Evolutionary conservation across 2,797 vertebrate genomes (phyloP), one percentile per base, ranked within the genome.

Genomic region (Anguilla obscura): DNA sequence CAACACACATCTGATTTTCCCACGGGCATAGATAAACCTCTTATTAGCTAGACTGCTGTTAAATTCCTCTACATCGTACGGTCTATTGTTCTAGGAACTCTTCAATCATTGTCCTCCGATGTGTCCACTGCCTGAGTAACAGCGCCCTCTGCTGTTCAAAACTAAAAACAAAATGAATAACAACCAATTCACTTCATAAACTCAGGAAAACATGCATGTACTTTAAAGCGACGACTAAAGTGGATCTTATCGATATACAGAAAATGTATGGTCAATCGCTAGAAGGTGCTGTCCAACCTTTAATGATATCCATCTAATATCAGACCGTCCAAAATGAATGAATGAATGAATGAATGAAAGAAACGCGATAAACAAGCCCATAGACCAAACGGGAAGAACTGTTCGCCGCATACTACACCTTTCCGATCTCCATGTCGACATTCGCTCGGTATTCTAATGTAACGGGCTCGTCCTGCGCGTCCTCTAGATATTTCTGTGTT

Each of bases 391-490:
- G 6, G 30, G 0, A 52, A 54, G 24, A 27, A 52, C 87, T 90
- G 90, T 69, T 48, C 60, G 18, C 76, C 18, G 74, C 88, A 58
- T 89, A 84, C 92, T 91, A 96, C 94, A 98, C 98, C 97, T 96
- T 96, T 30, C 90, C 90, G 87, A 99, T 91, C 90, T 96, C 93
- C 8, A 96, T 94, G 91, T 98, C 95, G 60, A 98, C 93, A 87
- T 30, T 88, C 88, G 90, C 93, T 91, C 91, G 94, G 93, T 95
- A 96, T 93, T 98, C 97, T 83, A 98, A 93, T 1, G 97, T 97
- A 54, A 98, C 93, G 0, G 95, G 97, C 54, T 94, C 92, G 91
- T 96, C 96, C 88, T 95, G 94, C 60, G 91, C 85, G 89, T 94
- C 95, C 90, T 93, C 88, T 92, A 90, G 40, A 90, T 96, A 94